Conservation (phyloP, 2,888 invertebrate genomes). For the Acrobasis suavella region DNA sequence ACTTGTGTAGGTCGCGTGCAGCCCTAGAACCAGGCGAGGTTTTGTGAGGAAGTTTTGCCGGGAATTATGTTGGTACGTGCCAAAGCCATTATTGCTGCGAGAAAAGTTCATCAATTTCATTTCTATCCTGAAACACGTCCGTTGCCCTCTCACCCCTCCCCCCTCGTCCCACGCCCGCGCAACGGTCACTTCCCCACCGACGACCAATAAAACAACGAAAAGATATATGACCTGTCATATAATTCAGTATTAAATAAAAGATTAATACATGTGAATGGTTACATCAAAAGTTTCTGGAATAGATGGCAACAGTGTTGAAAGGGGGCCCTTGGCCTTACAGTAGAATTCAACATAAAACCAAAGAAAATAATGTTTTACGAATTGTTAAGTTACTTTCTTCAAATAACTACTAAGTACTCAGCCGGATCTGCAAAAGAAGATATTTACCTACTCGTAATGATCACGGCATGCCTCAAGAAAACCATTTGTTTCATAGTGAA, state of each 20-base stretch:
- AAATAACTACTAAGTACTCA: too few species aligned
- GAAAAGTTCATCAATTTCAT: constrained; percentile 84
- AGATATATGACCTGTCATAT: not conserved
- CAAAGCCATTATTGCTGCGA: constrained; percentile 83
- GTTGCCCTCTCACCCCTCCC: not conserved
- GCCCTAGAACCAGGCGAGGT: constrained; percentile 61
- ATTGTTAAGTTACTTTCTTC: too few species aligned
- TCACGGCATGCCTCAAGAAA: not conserved
- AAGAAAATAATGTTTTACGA: too few species aligned
- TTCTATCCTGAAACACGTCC: constrained; percentile 44
- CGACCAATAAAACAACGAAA: not conserved
- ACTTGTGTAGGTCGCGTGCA: too few species aligned
- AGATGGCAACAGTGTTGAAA: too few species aligned
- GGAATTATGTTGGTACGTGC: constrained; percentile 83
- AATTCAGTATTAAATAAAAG: not conserved
- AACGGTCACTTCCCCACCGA: not conserved
- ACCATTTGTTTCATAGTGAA: constrained; percentile 26
- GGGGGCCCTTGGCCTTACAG: too few species aligned
- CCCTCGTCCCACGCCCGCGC: not conserved
- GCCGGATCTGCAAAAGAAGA: too few species aligned
- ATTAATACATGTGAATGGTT: too few species aligned
- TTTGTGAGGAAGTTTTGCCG: constrained; percentile 77
- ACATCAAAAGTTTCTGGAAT: too few species aligned
- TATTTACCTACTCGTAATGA: too few species aligned
- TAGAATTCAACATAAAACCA: too few species aligned